These are phyloP conservation scores for Bugulina stolonifera DNA, from an alignment of 2,888 invertebrate species.

Conservation along the genomic window DNA sequence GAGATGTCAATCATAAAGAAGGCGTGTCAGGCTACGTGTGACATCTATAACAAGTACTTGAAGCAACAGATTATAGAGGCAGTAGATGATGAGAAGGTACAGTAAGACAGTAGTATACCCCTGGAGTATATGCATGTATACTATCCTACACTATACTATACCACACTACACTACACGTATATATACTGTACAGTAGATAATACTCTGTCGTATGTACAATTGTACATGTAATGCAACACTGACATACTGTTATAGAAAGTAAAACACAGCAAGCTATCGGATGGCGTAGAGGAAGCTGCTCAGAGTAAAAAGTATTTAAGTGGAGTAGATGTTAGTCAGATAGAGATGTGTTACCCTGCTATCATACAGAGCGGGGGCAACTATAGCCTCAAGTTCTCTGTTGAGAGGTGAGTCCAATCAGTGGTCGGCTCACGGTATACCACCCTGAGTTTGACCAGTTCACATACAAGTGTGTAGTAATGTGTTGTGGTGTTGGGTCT, in stretches of 20 bases:
- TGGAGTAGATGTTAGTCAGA: conserved; percentile 77
- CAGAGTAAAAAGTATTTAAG: conserved; percentile 92
- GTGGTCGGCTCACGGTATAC: background rate
- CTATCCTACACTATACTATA: background rate
- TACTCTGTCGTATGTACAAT: background rate
- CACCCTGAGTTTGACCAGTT: too few species aligned
- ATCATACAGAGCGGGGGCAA: conserved; percentile 99
- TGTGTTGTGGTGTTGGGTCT: background rate
- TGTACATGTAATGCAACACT: too few species aligned
- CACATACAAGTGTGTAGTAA: too few species aligned
- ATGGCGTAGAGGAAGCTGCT: conserved; percentile 86
- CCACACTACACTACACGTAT: background rate
- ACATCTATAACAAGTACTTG: conserved; percentile 91
- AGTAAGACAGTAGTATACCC: background rate
- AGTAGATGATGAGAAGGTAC: conserved; percentile 81
- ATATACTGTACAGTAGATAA: background rate
- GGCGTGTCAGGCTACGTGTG: conserved; percentile 84
- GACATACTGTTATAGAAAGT: conserved; percentile 77
- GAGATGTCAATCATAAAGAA: conserved; percentile 85
- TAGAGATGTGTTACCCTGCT: conserved; percentile 97
- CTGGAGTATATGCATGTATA: too few species aligned
- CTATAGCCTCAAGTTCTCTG: conserved; percentile 94
- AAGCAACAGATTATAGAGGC: conserved; percentile 98
- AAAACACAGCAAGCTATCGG: conserved; percentile 87
- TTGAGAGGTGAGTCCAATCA: conserved; percentile 63